Evolutionary conservation across 2,888 invertebrate genomes (phyloP), one percentile per base, ranked within the genome.

Genomic region (Drepanosiphum platanoidis): DNA sequence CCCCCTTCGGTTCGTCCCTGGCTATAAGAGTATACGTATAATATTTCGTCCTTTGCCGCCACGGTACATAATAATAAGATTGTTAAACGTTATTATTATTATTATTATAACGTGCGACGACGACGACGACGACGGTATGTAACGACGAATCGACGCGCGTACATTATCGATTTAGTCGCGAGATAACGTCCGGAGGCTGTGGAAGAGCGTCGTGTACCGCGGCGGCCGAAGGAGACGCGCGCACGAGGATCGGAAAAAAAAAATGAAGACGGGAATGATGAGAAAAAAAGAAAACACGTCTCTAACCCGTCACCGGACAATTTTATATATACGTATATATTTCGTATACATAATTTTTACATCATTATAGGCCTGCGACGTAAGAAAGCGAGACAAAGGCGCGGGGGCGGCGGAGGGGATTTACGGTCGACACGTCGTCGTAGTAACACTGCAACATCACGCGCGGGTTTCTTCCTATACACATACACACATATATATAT

Each of bases 311-410:
- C 64, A 64, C 27, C 30, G 64, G 64, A 8, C 64, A 64, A 30
- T 64, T 64, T 64, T 5, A 64, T 27, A 52, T 22, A 52, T 22
- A 22, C 52, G 52, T 52, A n/a, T 30, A 22, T 46, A 34, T 46
- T 46, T 46, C 42, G 74, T 58, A 34, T 58, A 58, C 58, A 75
- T 75, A 75, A 75, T 75, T 75, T 75, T 75, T 58, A 61, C 36
- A 36, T 75, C 75, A 58, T 75, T 75, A 75, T 30, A 27, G 64
- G 64, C 27, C 64, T 27, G 64, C 30, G 27, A 30, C 64, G 27
- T 27, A 32, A 74, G 4, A 34, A 61, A 58, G 34, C 34, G 13
- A 32, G 77, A 58, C 36, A 74, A 74, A 74, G 46, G 34, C 61
- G 15, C 9, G 27, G 39, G 34, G 36, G 3, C 9, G 61, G 61